These are phyloP conservation scores for Micrastur ruficollis DNA, from an alignment of 2,797 vertebrate genomes.

Conservation along the genomic window DNA sequence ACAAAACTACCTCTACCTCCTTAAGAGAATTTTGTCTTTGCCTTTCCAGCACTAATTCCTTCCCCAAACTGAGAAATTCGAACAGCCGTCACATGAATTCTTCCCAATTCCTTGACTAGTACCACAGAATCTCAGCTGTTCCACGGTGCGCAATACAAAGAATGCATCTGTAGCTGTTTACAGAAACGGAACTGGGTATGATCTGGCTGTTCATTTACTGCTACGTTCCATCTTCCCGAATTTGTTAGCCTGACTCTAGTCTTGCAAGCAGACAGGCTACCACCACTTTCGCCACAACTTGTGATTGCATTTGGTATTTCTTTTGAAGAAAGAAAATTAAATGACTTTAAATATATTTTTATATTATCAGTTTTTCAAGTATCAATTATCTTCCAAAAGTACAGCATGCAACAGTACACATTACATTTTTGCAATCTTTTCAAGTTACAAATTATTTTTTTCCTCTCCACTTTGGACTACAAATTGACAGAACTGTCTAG, in stretches of 20 bases:
- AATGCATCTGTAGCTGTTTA: not conserved
- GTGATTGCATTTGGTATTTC: not conserved
- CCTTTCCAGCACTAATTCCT: not conserved
- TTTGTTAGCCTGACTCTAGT: not conserved
- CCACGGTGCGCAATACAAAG: not conserved
- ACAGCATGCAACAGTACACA: not conserved
- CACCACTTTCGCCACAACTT: not conserved
- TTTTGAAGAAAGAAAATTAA: not conserved
- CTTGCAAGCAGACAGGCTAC: not conserved
- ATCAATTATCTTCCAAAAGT: not conserved
- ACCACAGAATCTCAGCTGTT: not conserved
- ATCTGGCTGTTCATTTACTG: not conserved
- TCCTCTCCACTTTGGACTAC: not conserved
- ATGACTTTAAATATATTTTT: not conserved
- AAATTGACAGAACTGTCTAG: not conserved
- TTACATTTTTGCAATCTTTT: not conserved
- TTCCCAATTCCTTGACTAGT: not conserved
- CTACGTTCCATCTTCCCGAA: not conserved
- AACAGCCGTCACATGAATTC: not conserved
- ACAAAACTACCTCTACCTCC: not conserved
- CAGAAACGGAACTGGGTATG: not conserved
- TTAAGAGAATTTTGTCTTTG: not conserved
- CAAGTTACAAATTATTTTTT: not conserved
- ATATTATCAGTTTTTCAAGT: not conserved
- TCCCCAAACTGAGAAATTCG: not conserved